Evolutionary conservation across 2,888 invertebrate species (phyloP).

Genomic region (Epistrophe eligans): DNA sequence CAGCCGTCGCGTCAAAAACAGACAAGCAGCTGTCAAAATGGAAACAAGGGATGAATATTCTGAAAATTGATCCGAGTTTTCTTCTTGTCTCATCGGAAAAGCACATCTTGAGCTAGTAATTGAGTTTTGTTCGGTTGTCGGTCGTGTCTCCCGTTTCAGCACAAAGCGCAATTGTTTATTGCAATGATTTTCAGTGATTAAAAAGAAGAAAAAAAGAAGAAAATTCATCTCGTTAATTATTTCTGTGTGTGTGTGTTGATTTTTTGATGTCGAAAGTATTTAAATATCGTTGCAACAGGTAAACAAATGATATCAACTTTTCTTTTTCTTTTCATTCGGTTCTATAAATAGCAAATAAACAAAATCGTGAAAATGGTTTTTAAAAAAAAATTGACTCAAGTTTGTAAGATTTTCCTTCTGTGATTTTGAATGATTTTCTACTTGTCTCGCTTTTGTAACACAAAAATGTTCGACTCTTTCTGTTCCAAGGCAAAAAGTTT

Average conservation of each 20-base stretch:
- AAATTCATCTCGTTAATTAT: conserved; percentile 7
- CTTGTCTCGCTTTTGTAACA: conserved; percentile 51
- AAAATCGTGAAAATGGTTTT: conserved; percentile 17
- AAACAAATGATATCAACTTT: conserved; percentile 66
- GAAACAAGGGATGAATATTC: conserved; percentile 71
- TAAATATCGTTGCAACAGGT: conserved; percentile 71
- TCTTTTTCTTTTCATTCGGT: conserved; percentile 20
- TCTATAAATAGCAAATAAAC: conserved; percentile 55
- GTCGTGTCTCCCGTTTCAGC: conserved; percentile 54
- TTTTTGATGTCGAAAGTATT: conserved; percentile 44
- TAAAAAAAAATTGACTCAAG: conserved; percentile 33
- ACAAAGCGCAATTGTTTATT: conserved; percentile 58
- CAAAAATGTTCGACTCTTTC: conserved; percentile 48
- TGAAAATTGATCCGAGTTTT: conserved; percentile 73
- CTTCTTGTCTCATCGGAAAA: conserved; percentile 60
- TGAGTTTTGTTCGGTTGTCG: conserved; percentile 56
- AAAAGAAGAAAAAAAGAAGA: neutral
- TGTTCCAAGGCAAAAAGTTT: conserved; percentile 39
- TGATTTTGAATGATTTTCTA: conserved; percentile 43
- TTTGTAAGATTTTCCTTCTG: conserved; percentile 65
- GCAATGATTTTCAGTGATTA: conserved; percentile 35
- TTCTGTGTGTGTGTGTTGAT: conserved; percentile 23
- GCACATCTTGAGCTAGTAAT: conserved; percentile 74
- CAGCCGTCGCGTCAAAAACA: conserved; percentile 26
- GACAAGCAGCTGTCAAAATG: conserved; percentile 59